These are phyloP conservation scores for Mus spretus DNA, from an alignment of 2,797 vertebrate genomes.

Conservation along the genomic window DNA sequence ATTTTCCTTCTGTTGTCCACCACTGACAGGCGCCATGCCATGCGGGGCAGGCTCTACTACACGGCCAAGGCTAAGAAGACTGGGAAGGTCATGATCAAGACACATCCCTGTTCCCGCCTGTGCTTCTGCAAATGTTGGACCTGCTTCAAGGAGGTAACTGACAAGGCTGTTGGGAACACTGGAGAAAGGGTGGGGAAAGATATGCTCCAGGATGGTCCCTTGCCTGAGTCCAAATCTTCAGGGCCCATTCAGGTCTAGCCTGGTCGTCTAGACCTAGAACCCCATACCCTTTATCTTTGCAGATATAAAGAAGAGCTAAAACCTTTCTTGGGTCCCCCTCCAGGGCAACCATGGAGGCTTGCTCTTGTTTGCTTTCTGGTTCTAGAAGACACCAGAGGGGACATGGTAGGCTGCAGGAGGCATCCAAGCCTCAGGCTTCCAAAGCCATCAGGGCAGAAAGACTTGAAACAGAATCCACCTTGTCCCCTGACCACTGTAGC, in stretches of 20 bases:
- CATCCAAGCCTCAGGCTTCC: neutral
- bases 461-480: neutral
- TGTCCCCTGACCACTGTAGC: neutral
- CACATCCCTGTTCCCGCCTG: constrained; percentile 95
- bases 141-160: constrained; percentile 94
- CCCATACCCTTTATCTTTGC: neutral
- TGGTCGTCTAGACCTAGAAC: no score
- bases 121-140: constrained; percentile 95
- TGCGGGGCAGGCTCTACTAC: constrained; percentile 98
- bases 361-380: neutral
- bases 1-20: neutral
- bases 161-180: fast-evolving
- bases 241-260: neutral
- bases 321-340: neutral
- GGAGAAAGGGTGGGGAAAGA: neutral
- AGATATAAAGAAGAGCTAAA: neutral
- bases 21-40: constrained; percentile 94
- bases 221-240: fast-evolving
- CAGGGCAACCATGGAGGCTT: neutral
- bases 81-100: constrained; percentile 96
- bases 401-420: neutral
- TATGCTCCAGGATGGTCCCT: neutral
- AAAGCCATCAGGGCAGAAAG: neutral
- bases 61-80: constrained; percentile 95
- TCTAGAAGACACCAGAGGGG: neutral